A percentile compares a stretch with the other conserved stretches of the same genome.
phyloP scores from a whole-genome alignment of 2,113 vertebrate species.

The Circaetus gallicus region DNA sequence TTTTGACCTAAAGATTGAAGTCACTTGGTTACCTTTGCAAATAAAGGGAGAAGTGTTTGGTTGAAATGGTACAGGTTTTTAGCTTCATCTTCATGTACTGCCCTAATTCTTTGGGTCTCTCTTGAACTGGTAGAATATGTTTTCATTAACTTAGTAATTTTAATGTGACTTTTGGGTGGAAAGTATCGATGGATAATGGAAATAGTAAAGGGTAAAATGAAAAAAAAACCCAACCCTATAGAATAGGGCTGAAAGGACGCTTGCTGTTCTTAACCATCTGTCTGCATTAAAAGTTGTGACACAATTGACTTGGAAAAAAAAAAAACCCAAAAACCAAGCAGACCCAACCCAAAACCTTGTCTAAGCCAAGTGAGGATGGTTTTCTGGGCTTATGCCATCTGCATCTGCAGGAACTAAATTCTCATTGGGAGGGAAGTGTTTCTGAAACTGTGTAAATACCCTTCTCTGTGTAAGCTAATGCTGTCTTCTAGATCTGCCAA shows the following conservation, averaged over 20 bases:
- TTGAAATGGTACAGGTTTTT: not conserved
- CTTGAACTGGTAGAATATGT: not conserved
- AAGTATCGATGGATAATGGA: not conserved
- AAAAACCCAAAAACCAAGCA: not conserved
- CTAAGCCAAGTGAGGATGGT: not conserved
- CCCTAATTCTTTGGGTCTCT: not conserved
- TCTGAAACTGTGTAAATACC: not conserved
- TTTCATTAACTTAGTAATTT: not conserved
- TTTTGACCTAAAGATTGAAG: not conserved
- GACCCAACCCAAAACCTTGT: too few relatives aligned
- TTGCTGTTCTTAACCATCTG: not conserved
- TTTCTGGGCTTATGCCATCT: not conserved
- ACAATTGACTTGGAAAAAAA: not conserved
- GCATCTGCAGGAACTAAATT: not conserved
- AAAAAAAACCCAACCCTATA: not conserved
- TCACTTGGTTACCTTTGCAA: not conserved
- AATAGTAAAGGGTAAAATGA: not conserved
- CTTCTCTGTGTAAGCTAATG: not conserved
- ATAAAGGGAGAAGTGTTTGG: not conserved
- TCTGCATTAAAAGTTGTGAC: not conserved
- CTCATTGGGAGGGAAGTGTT: not conserved
- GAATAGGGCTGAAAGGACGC: not conserved
- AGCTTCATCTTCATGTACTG: not conserved
- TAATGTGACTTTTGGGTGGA: not conserved
- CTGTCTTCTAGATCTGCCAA: not conserved